Base-by-base conservation (phyloP, 2,888 invertebrate genomes). In the Phania funesta region DNA sequence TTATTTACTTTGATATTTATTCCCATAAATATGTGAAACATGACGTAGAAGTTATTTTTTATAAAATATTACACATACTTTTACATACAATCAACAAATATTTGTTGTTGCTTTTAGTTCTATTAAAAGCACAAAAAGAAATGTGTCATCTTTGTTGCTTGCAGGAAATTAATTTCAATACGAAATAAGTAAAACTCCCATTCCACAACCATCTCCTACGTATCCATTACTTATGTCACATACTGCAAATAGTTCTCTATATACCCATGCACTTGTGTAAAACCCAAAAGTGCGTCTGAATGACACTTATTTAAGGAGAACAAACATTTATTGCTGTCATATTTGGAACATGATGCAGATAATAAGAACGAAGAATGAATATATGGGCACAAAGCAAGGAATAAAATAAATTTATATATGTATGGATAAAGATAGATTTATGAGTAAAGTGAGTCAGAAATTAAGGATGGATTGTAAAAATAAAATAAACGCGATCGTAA, bases 301-400 rank as follows among this genome's bases (percentile, higher is more conserved):
- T 56, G 48, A 65, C 32, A 73, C 73, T 64, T 65, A 29, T 26
- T 65, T 50, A 50, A 50, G 50, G 20, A 50, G 20, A 11, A 65
- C 44, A 71, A 65, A 58, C 44, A 73, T 73, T 78, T 78, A 65
- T 78, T 78, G 64, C 58, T 50, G 65, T 65, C 78, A 58, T 52
- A 41, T 46, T 24, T 54, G 18, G 18, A 64, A 44, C 24, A 24
- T 56, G 35, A 65, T 35, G 64, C 35, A 20, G 18, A 32, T 58
- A 26, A 70, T 35, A 24, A 50, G 20, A 18, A 44, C 62, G 18
- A 16, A 16, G 22, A 48, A 1, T 16, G 13, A 29, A 71, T 9
- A 48, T 9, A 58, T 46, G 3, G 58, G 8, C 6, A 20, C 1
- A 58, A 29, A 8, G 8, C 20, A 24, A 32, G 11, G 22, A 41